Evolutionary conservation across 2,113 vertebrate genomes (phyloP).

Genomic region (Epinephelus moara): DNA sequence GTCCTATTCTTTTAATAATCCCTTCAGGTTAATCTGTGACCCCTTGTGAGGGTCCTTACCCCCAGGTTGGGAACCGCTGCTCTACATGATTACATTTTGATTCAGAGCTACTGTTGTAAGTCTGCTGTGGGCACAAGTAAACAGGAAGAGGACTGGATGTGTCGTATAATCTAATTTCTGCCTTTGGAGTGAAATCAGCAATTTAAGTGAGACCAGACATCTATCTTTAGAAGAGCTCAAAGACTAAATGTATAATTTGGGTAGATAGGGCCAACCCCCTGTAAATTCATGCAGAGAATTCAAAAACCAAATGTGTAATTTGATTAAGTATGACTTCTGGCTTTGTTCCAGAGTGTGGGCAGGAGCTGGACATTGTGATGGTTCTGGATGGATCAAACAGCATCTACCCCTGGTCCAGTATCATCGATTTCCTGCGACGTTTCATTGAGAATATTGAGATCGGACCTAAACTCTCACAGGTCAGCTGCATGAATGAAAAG

Average conservation of each 20-base stretch:
- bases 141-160: slow-evolving; percentile 12
- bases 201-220: neutral
- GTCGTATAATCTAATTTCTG: slow-evolving; percentile 4
- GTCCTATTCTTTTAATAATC: neutral
- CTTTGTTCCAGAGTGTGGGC: slow-evolving; percentile 89
- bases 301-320: neutral
- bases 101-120: neutral
- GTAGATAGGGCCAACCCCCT: neutral
- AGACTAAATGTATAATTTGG: neutral
- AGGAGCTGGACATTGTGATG: slow-evolving; percentile 93
- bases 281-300: slow-evolving; percentile 14
- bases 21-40: neutral
- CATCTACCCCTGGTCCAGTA: slow-evolving; percentile 94
- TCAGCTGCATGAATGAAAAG: slow-evolving; percentile 62
- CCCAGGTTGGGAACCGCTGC: neutral
- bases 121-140: slow-evolving; percentile 12
- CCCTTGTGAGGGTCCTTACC: neutral
- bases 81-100: slow-evolving; percentile 6
- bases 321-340: neutral
- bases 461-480: slow-evolving; percentile 92
- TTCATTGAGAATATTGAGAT: slow-evolving; percentile 90
- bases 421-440: slow-evolving; percentile 88
- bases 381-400: slow-evolving; percentile 98
- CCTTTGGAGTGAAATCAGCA: neutral
- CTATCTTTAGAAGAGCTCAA: neutral